phyloP scores from a whole-genome alignment of 2,797 vertebrate genomes.

The Enoplosus armatus region DNA sequence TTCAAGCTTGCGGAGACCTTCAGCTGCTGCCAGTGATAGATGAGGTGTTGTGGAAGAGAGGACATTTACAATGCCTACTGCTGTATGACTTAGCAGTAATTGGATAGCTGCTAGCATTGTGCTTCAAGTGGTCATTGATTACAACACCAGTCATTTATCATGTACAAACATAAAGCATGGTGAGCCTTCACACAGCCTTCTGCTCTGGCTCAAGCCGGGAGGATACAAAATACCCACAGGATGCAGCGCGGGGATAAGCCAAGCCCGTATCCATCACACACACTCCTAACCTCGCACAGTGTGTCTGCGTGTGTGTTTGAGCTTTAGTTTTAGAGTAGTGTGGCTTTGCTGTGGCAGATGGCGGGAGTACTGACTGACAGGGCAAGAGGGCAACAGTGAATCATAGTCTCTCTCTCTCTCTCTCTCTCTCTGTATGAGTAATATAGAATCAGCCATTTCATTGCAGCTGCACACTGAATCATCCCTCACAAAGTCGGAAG shows the following conservation, averaged over 20 bases:
- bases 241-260: constrained; percentile 41
- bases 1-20: constrained; percentile 40
- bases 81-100: constrained; percentile 72
- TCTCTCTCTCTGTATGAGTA: constrained; percentile 37
- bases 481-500: constrained; percentile 31
- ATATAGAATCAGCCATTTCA: constrained; percentile 61
- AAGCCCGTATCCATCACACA: constrained; percentile 31
- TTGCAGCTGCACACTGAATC: constrained; percentile 63
- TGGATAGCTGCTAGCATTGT: constrained; percentile 63
- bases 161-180: constrained; percentile 17
- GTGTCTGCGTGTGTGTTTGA: constrained; percentile 14
- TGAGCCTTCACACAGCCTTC: constrained; percentile 16
- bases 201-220: constrained; percentile 28
- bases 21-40: constrained; percentile 51
- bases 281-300: constrained; percentile 2
- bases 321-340: constrained; percentile 35
- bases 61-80: constrained; percentile 53
- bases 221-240: constrained; percentile 23
- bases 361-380: constrained; percentile 65
- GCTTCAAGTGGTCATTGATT: constrained; percentile 69
- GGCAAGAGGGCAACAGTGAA: constrained; percentile 63
- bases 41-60: constrained; percentile 30
- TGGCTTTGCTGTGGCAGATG: constrained; percentile 78
- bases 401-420: constrained; percentile 39
- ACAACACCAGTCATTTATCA: constrained; percentile 58